A percentile compares a stretch with the other conserved stretches of the same genome.
Conservation (phyloP, 2,797 vertebrate species). For the Artibeus jamaicensis region DNA sequence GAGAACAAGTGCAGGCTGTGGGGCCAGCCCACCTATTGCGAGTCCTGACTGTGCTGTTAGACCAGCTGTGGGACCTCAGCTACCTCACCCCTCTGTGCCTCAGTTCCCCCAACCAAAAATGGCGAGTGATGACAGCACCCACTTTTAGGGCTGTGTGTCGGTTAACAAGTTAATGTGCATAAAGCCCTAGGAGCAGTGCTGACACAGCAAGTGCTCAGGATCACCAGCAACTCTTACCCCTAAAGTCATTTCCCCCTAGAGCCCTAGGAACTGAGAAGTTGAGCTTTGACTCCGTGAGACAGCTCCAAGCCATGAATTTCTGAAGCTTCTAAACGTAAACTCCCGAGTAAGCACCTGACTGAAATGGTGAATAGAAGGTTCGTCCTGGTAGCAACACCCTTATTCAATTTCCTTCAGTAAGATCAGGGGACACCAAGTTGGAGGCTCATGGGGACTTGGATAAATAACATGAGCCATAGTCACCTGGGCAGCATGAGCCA, state of each 20-base stretch:
- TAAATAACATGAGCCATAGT: fast-evolving
- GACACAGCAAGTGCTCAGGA: fast-evolving
- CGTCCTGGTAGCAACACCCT: neutral
- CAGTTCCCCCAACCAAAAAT: fast-evolving
- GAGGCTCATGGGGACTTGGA: neutral
- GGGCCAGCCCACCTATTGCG: neutral
- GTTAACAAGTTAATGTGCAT: too few relatives aligned
- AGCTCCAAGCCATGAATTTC: neutral
- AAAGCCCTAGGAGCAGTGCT: too few relatives aligned
- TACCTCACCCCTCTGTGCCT: neutral
- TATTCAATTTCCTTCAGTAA: neutral
- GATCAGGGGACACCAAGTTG: neutral
- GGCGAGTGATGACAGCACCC: fast-evolving
- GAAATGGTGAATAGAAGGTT: neutral
- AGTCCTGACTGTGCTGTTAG: fast-evolving
- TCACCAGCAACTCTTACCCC: too few relatives aligned
- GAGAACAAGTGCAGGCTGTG: neutral
- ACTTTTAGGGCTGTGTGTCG: fast-evolving
- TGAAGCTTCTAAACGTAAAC: fast-evolving
- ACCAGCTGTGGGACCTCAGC: neutral
- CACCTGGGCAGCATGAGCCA: neutral
- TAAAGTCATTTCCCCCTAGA: neutral
- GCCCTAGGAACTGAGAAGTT: neutral
- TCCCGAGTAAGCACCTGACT: neutral
- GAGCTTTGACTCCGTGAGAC: neutral